phyloP scores from a whole-genome alignment of 2,888 invertebrate species.

The Harmothoe impar region DNA sequence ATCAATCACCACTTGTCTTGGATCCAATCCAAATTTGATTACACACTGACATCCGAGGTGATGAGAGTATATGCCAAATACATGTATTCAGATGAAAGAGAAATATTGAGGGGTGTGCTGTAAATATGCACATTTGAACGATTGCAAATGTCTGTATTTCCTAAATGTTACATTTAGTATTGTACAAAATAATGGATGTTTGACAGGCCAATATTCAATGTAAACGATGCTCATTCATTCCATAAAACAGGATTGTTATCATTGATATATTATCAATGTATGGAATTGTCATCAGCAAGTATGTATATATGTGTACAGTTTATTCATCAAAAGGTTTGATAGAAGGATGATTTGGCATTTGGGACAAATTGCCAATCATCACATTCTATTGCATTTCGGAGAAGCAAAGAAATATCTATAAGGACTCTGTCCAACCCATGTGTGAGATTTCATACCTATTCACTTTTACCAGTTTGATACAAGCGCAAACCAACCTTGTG shows the following conservation, averaged over 20 bases:
- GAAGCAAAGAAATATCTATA: neutral
- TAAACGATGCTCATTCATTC: neutral
- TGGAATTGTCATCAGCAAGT: neutral
- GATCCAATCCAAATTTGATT: constrained; percentile 20
- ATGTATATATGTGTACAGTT: constrained; percentile 13
- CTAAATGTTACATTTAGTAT: neutral
- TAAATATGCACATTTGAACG: neutral
- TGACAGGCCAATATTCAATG: neutral
- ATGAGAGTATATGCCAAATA: constrained; percentile 32
- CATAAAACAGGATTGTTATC: neutral
- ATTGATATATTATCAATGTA: constrained; percentile 19
- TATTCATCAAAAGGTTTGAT: neutral
- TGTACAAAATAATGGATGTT: neutral
- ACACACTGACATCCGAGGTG: neutral
- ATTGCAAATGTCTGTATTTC: neutral
- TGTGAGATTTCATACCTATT: neutral
- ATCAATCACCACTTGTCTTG: neutral
- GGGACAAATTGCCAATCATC: neutral
- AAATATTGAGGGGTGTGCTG: neutral
- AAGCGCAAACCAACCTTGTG: neutral
- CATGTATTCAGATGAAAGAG: neutral
- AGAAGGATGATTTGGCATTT: neutral
- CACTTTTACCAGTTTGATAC: neutral
- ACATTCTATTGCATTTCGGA: neutral
- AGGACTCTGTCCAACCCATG: neutral